Percentiles rank a stretch among this genome's conserved stretches.
Evolutionary conservation across 2,797 vertebrate species (phyloP).

Genomic region (Onychomys arenicola): DNA sequence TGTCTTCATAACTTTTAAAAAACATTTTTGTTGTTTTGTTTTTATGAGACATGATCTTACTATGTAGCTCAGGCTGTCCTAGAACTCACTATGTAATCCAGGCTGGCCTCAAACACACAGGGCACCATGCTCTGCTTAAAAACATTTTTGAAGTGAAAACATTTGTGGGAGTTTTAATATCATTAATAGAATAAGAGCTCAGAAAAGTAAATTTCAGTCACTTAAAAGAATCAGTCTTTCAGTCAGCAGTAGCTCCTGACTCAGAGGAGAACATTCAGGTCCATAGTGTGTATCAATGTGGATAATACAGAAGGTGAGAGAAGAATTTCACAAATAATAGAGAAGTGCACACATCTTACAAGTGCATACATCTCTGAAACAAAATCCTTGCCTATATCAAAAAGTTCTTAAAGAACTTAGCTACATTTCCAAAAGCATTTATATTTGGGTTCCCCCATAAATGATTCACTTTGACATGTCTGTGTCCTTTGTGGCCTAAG

Average conservation of each 20-base stretch:
- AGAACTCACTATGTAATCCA: background rate
- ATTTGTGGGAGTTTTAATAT: background rate
- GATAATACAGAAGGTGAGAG: background rate
- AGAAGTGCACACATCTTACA: background rate
- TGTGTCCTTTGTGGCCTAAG: slow-evolving; percentile 37
- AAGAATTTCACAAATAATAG: background rate
- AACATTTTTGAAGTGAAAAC: background rate
- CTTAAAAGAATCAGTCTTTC: background rate
- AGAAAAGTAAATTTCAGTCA: slow-evolving; percentile 7
- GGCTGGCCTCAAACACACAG: background rate
- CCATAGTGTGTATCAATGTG: background rate
- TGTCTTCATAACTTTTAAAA: background rate
- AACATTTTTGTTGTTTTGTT: background rate
- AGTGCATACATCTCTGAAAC: background rate
- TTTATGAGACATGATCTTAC: background rate
- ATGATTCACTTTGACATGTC: background rate
- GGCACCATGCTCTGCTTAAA: background rate
- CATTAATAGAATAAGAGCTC: background rate
- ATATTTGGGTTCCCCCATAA: background rate
- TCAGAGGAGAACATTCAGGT: background rate
- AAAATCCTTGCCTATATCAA: background rate
- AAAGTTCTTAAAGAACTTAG: background rate
- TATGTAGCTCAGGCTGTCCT: background rate
- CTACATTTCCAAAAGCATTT: slow-evolving; percentile 14
- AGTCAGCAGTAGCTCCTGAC: background rate